These are phyloP conservation scores for Diorhabda sublineata DNA, from an alignment of 1,140 invertebrate genomes.

Conservation along the genomic window DNA sequence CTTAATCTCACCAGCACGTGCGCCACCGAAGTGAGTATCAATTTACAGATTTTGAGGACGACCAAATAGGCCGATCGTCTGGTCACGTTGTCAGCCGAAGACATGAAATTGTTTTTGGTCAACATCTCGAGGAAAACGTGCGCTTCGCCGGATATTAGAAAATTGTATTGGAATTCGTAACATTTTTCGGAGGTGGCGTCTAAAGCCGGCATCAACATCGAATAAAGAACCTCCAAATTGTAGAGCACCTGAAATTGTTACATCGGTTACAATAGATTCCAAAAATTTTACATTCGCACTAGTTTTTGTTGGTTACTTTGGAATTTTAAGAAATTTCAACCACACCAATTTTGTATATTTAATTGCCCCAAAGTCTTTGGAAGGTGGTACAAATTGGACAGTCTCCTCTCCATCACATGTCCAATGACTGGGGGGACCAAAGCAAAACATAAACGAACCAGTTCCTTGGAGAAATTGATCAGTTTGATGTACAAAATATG, in stretches of 20 bases:
- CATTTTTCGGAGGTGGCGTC: conserved; percentile 79
- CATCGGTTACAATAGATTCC: too few species aligned
- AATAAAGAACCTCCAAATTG: conserved; percentile 76
- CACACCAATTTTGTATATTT: too few species aligned
- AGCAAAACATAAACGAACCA: too few species aligned
- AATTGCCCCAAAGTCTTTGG: too few species aligned
- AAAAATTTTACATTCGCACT: too few species aligned
- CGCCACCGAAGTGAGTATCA: conserved; percentile 82
- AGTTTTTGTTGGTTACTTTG: too few species aligned
- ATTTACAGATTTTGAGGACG: conserved; percentile 82
- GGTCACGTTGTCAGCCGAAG: conserved; percentile 71
- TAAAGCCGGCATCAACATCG: conserved; percentile 85
- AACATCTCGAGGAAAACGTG: conserved; percentile 78
- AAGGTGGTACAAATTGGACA: too few species aligned
- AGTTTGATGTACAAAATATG: too few species aligned
- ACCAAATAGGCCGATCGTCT: conserved; percentile 83
- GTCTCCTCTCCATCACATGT: too few species aligned
- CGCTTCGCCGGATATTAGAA: conserved; percentile 81
- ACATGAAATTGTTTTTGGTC: conserved; percentile 83
- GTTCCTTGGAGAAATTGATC: too few species aligned
- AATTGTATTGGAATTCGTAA: conserved; percentile 83
- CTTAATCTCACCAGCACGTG: conserved; percentile 66
- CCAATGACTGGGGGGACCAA: too few species aligned
- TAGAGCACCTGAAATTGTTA: conserved; percentile 37
- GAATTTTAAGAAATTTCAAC: too few species aligned